phyloP scores from a whole-genome alignment of 2,113 vertebrate species.

The Nipponia nippon region DNA sequence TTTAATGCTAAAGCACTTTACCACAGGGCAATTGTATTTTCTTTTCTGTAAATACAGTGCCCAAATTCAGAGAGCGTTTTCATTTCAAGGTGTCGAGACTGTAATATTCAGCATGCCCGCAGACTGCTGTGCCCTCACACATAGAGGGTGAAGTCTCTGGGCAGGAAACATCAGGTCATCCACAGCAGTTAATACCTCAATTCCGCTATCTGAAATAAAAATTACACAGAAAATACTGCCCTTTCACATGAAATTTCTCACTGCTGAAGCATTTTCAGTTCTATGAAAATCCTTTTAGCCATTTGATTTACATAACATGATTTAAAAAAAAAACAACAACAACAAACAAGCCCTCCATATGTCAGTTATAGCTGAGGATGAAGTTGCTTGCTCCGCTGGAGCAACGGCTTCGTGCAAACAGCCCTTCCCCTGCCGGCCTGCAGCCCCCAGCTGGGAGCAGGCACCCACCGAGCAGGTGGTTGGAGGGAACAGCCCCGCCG shows the following conservation, averaged over 20 bases:
- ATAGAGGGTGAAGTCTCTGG: background rate
- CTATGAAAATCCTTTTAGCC: background rate
- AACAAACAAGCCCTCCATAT: background rate
- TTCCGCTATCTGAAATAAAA: background rate
- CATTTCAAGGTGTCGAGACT: background rate
- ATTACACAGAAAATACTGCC: rapidly evolving
- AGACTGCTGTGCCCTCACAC: background rate
- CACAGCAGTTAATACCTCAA: rapidly evolving
- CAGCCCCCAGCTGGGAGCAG: background rate
- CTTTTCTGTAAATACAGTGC: background rate
- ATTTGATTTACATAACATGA: background rate
- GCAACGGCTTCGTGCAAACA: background rate
- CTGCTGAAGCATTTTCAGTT: background rate
- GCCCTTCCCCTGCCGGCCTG: rapidly evolving
- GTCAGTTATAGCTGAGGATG: background rate
- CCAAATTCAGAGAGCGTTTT: background rate
- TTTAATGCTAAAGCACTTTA: background rate
- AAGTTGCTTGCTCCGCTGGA: background rate
- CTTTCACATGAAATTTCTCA: background rate
- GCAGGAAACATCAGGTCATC: background rate
- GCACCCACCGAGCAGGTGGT: background rate
- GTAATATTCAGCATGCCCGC: rapidly evolving
- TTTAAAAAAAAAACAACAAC: background rate
- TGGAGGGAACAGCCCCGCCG: background rate
- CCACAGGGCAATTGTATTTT: background rate